Conservation (phyloP, 2,888 invertebrate genomes). For the Cerceris ruficornis region DNA sequence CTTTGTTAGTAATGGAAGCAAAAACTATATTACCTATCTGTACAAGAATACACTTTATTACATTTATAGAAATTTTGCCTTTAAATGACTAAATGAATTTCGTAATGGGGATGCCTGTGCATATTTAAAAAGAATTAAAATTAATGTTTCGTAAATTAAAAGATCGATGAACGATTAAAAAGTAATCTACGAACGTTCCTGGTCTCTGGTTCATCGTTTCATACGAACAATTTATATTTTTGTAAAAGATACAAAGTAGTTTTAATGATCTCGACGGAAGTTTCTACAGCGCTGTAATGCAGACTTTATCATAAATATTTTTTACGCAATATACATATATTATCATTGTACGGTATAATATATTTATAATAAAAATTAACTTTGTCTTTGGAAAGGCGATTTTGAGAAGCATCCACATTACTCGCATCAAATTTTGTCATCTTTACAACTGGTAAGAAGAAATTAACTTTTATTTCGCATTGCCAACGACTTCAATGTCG, state of each 20-base stretch:
- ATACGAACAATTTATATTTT: too few relatives aligned
- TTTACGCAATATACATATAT: background rate
- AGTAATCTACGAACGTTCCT: too few relatives aligned
- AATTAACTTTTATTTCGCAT: conserved; percentile 6
- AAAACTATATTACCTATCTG: conserved; percentile 49
- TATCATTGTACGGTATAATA: background rate
- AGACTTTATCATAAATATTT: conserved; percentile 3
- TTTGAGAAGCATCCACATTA: conserved; percentile 52
- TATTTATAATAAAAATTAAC: background rate
- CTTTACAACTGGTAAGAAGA: conserved; percentile 19
- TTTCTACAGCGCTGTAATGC: background rate
- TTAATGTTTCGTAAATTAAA: background rate
- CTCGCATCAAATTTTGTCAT: conserved; percentile 40
- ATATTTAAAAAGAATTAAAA: conserved; percentile 4
- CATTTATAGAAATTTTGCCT: conserved; percentile 42
- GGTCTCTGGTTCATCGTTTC: too few relatives aligned
- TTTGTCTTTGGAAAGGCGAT: background rate
- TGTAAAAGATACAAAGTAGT: background rate
- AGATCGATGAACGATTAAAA: too few relatives aligned
- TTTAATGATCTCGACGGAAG: background rate
- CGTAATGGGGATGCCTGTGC: conserved; percentile 45
- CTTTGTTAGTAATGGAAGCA: conserved; percentile 36
- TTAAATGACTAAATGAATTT: conserved; percentile 31
- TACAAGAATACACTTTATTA: conserved; percentile 59
- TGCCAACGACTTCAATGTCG: conserved; percentile 21